Conservation (phyloP, 2,113 vertebrate species). For the Nesogale talazaci region DNA sequence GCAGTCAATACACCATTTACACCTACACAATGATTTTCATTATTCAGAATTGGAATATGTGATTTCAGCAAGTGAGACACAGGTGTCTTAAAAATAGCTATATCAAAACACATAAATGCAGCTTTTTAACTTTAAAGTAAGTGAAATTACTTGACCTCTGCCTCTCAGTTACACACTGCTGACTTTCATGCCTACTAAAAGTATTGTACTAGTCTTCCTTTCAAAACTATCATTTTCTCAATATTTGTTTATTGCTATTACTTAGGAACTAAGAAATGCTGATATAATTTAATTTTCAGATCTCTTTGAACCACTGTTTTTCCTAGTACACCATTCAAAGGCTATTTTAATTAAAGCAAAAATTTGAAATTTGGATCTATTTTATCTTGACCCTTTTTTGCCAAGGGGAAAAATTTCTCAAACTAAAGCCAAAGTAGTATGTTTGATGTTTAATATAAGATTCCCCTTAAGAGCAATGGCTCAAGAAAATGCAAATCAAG, state of each 20-base stretch:
- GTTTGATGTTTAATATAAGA: constrained; percentile 70
- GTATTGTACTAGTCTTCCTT: constrained; percentile 78
- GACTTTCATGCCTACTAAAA: constrained; percentile 82
- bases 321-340: constrained; percentile 76
- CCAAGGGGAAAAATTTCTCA: constrained; percentile 60
- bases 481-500: constrained; percentile 81
- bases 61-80: constrained; percentile 83
- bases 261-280: constrained; percentile 70
- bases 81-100: constrained; percentile 85
- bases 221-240: constrained; percentile 79
- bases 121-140: constrained; percentile 85
- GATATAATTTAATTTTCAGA: constrained; percentile 72
- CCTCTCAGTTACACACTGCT: constrained; percentile 79
- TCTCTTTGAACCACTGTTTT: constrained; percentile 68
- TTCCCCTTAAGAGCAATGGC: constrained; percentile 62
- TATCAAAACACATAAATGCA: constrained; percentile 85
- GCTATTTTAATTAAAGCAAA: constrained; percentile 79
- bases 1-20: constrained; percentile 85
- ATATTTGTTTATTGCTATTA: constrained; percentile 79
- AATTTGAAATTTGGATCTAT: constrained; percentile 69
- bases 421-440: constrained; percentile 67
- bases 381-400: constrained; percentile 67
- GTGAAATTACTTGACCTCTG: constrained; percentile 78
- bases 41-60: constrained; percentile 85
- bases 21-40: constrained; percentile 87